Evolutionary conservation across 1,140 invertebrate species (phyloP), one percentile per base, ranked within the genome.

Genomic region (Drosophila arawakana): DNA sequence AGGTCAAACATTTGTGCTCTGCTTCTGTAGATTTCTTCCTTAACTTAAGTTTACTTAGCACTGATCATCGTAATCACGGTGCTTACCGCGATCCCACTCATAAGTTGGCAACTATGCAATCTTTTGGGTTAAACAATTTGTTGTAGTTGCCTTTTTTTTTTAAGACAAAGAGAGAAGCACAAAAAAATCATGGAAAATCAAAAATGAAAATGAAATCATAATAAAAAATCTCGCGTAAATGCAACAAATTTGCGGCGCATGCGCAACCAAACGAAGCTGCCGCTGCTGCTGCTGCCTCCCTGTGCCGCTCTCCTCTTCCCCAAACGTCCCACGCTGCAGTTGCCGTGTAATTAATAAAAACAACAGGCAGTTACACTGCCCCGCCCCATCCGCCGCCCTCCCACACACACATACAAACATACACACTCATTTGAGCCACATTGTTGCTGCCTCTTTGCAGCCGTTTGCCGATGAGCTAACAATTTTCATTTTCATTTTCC

Each of bases 191-290:
- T 41, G 34, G 34, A 39, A 55, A 41, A 47, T 13, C 8, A 39
- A 46, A 72, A 15, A 37, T 62, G 72, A 75, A 75, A 75, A 75
- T 63, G 73, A 75, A 75, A 75, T 75, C 73, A 72, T 75, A 75
- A 71, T 75, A 75, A 65, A 30, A 75, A 71, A 75, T 75, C 73
- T 75, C 60, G 68, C 68, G 46, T 75, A 75, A 75, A 75, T 75
- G 73, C 73, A 75, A 75, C 68, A 75, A 75, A 75, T 75, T 75
- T 72, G 73, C 59, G 73, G 73, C 73, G 73, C 73, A 75, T 75
- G 73, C 73, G 73, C 73, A 75, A 63, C 73, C 50, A 41, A 69
- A 70, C 73, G 73, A 61, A 63, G 71, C 71, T 30, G 25, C 25
- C 25, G 6, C 25, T 30, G 25, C 25, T 6, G 25, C 25, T 6